Conservation (phyloP, 2,888 invertebrate species). For the Oeneis ivallda region DNA sequence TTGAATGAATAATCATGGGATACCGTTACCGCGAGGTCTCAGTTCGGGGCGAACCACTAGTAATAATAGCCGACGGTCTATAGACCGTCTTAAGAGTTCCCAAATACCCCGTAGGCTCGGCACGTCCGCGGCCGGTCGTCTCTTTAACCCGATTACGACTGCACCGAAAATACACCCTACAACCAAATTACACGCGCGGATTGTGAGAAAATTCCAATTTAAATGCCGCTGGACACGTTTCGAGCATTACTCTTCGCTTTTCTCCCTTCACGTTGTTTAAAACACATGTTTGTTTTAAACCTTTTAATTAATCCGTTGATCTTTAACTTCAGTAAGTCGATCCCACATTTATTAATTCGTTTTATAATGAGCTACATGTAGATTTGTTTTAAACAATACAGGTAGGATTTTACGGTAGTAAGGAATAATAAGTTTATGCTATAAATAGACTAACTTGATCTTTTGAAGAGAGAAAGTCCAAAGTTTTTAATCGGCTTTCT, state of each 20-base stretch:
- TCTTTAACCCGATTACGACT: conserved; percentile 63
- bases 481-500: too few relatives aligned
- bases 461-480: too few relatives aligned
- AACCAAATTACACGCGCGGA: conserved; percentile 52
- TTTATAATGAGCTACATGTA: neutral
- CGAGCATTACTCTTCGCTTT: conserved; percentile 25
- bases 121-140: conserved; percentile 53
- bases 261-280: conserved; percentile 18
- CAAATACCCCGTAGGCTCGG: conserved; percentile 47
- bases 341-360: neutral
- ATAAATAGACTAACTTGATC: too few relatives aligned
- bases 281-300: conserved; percentile 19
- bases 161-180: conserved; percentile 59
- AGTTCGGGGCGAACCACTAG: too few relatives aligned
- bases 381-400: too few relatives aligned
- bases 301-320: conserved; percentile 3
- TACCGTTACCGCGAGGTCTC: too few relatives aligned
- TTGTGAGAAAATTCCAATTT: conserved; percentile 45
- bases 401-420: too few relatives aligned
- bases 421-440: too few relatives aligned
- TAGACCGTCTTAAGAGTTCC: conserved; percentile 30
- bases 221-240: conserved; percentile 34
- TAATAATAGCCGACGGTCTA: conserved; percentile 7
- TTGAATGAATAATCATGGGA: too few relatives aligned
- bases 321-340: neutral